A percentile compares a stretch with the other conserved stretches of the same genome.
Conservation (phyloP, 2,113 vertebrate genomes). For the Callionymus lyra region DNA sequence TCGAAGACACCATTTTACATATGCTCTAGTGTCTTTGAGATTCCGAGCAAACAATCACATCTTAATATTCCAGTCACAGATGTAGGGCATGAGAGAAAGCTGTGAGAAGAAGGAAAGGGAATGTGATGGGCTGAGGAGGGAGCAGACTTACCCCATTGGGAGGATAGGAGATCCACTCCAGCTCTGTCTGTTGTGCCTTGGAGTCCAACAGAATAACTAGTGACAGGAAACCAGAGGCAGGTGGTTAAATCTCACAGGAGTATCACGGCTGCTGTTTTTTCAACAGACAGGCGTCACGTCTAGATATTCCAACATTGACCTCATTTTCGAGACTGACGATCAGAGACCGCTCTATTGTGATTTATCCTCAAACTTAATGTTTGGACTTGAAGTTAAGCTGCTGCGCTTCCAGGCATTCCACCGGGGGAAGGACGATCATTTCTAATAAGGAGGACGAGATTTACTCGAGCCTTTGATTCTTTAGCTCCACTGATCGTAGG, state of each 20-base stretch:
- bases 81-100: conserved; percentile 13
- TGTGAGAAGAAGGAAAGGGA: conserved; percentile 1
- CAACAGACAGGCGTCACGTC: conserved; percentile 32
- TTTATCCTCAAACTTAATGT: conserved; percentile 22
- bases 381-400: not conserved
- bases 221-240: conserved; percentile 59
- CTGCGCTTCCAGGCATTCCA: too few relatives aligned
- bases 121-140: conserved; percentile 11
- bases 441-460: too few relatives aligned
- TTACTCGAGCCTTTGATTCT: too few relatives aligned
- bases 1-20: too few relatives aligned
- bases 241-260: conserved; percentile 54
- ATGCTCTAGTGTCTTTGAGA: too few relatives aligned
- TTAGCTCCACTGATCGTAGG: too few relatives aligned
- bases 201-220: conserved; percentile 96
- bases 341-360: too few relatives aligned
- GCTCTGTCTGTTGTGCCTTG: conserved; percentile 97
- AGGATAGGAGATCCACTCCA: conserved; percentile 99
- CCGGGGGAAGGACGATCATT: too few relatives aligned
- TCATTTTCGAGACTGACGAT: too few relatives aligned
- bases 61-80: conserved; percentile 3
- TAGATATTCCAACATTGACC: conserved; percentile 32
- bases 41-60: too few relatives aligned
- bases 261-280: conserved; percentile 2
- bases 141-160: conserved; percentile 85